Evolutionary conservation across 2,797 vertebrate genomes (phyloP), one percentile per base, ranked within the genome.

Genomic region (Staurois parvus): DNA sequence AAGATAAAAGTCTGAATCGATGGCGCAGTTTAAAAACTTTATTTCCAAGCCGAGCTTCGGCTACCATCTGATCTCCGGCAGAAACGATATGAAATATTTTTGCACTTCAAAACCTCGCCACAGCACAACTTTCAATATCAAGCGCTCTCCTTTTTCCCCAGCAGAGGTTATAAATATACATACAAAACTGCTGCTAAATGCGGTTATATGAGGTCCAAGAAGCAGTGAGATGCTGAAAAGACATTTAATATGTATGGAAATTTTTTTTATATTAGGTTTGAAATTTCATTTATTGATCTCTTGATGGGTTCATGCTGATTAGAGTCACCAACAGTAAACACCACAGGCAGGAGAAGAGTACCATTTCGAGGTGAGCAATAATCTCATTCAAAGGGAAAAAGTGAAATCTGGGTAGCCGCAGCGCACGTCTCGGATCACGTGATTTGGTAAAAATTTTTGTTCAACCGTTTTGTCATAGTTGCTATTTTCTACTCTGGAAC

Each of bases 221-320:
- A 66, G 64, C 64, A 12, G n/a, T 11, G n/a, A 26, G 28, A 66
- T 83, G 73, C 76, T 89, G 83, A 81, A 88, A 88, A 76, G 87
- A 42, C n/a, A 80, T 85, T 89, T 87, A 90, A 89, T 88, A 91
- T 87, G 77, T 89, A 92, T 89, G 88, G 82, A 90, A 91, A 90
- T 59, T 59, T 59, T 90, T 91, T 89, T 74, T 84, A 0, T 76
- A 89, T 79, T 87, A 84, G 88, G 79, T 11, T 85, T 79, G 67
- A 90, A 88, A 24, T 86, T 87, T 85, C 83, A 81, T 85, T 88
- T 88, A 72, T 88, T 12, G 8, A 81, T 88, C 48, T 72, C n/a
- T 15, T 85, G 2, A 85, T 88, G 83, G 87, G 24, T 76, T 74
- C 69, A 84, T 83, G 89, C 79, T 87, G 80, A 89, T 52, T 88